These are phyloP conservation scores for Apistogramma diplotaenia DNA, from an alignment of 2,113 vertebrate genomes.

Conservation along the genomic window DNA sequence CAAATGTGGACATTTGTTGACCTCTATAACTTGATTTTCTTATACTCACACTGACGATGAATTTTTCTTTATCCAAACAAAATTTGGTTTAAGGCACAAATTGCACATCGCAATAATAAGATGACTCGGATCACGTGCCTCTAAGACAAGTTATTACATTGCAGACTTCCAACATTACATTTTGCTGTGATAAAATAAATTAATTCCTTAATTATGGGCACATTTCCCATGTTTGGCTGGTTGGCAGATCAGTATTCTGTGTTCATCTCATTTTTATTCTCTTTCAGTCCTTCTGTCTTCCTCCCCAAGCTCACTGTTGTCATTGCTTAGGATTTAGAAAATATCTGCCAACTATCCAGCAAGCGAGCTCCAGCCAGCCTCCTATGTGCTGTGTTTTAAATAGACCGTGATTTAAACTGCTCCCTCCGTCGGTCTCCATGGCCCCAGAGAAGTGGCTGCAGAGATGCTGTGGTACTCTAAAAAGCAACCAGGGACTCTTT, in stretches of 20 bases:
- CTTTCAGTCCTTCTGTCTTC: background rate
- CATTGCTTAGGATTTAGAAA: slow-evolving; percentile 24
- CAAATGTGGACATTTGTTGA: slow-evolving; percentile 29
- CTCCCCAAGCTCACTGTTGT: background rate
- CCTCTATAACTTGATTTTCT: background rate
- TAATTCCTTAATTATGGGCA: slow-evolving; percentile 33
- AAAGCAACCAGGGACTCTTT: slow-evolving; percentile 49
- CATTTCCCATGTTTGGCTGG: slow-evolving; percentile 8
- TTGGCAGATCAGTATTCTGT: background rate
- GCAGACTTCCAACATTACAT: slow-evolving; percentile 21
- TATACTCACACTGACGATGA: too few species aligned
- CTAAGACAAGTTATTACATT: slow-evolving; percentile 10
- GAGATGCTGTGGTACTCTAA: slow-evolving; percentile 37
- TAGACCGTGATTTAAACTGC: slow-evolving; percentile 22
- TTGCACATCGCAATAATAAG: background rate
- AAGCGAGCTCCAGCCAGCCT: background rate
- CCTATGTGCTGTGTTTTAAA: slow-evolving; percentile 30
- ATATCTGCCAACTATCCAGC: slow-evolving; percentile 18
- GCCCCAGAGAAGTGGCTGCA: slow-evolving; percentile 20
- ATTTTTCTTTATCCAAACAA: background rate
- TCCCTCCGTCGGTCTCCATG: slow-evolving; percentile 13
- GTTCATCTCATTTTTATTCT: slow-evolving; percentile 11
- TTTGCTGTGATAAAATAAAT: slow-evolving; percentile 34
- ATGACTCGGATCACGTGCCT: background rate
- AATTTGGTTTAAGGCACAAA: background rate